phyloP scores from a whole-genome alignment of 2,797 vertebrate genomes.

The Apogon hyalosoma region DNA sequence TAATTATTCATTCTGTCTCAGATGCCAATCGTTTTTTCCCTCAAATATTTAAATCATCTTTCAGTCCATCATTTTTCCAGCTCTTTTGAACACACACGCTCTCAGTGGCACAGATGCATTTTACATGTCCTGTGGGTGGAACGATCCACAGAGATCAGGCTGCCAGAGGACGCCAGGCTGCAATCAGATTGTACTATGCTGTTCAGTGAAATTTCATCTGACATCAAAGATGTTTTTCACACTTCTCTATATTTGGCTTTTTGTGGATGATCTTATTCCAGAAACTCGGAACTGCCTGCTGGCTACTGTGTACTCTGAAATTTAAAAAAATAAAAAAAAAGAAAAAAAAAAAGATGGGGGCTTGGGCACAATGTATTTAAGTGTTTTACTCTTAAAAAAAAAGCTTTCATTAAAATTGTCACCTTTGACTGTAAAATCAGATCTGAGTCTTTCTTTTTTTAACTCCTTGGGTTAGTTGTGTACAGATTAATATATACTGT shows the following conservation, averaged over 20 bases:
- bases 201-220: slow-evolving; percentile 76
- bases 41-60: slow-evolving; percentile 36
- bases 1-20: slow-evolving; percentile 30
- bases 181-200: slow-evolving; percentile 67
- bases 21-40: slow-evolving; percentile 22
- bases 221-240: slow-evolving; percentile 79
- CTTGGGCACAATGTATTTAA: too few species aligned
- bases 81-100: slow-evolving; percentile 21
- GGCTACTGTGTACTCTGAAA: slow-evolving; percentile 42
- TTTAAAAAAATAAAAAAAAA: not conserved
- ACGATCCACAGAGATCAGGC: slow-evolving; percentile 59
- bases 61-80: slow-evolving; percentile 8
- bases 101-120: slow-evolving; percentile 55
- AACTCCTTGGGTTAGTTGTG: too few species aligned
- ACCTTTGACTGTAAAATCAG: not conserved
- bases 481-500: slow-evolving; percentile 1
- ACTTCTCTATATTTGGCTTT: slow-evolving; percentile 63
- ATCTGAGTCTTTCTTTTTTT: not conserved
- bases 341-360: slow-evolving; percentile 23
- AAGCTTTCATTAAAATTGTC: not conserved
- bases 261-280: slow-evolving; percentile 58
- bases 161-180: slow-evolving; percentile 68
- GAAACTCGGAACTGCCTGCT: slow-evolving; percentile 60
- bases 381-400: not conserved
- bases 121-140: slow-evolving; percentile 71